Conservation (phyloP, 92 coral and sea anemone species). For the Phenganax marumi region DNA sequence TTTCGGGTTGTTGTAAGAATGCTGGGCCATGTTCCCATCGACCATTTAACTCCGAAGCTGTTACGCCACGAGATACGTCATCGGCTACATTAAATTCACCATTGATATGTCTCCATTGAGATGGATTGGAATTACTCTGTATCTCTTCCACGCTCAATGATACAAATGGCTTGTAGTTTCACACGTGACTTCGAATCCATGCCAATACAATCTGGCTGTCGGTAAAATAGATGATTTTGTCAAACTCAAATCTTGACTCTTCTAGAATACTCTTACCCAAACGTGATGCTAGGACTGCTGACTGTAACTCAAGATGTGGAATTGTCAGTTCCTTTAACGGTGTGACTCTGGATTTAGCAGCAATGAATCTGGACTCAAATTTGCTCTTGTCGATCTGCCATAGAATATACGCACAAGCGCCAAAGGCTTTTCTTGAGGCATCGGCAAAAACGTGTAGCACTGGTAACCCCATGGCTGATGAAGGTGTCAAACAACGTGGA, state of each 20-base stretch:
- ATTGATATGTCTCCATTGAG: not conserved
- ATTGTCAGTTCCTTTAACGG: slow-evolving; percentile 67
- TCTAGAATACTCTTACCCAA: slow-evolving; percentile 32
- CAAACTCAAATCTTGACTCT: slow-evolving; percentile 18
- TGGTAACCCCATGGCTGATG: slow-evolving; percentile 23
- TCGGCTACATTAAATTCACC: not conserved
- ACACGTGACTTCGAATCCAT: slow-evolving; percentile 3
- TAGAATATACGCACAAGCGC: slow-evolving; percentile 53
- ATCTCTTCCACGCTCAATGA: not conserved
- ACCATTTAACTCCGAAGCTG: too few relatives aligned
- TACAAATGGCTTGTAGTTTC: slow-evolving; percentile 12
- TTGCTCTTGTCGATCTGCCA: slow-evolving; percentile 26
- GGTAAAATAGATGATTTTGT: not conserved
- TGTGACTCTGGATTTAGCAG: slow-evolving; percentile 67
- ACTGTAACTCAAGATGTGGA: slow-evolving; percentile 57
- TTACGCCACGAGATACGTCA: too few relatives aligned
- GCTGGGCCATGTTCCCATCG: slow-evolving; percentile 61
- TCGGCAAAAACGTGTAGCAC: slow-evolving; percentile 35
- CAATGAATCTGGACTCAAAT: slow-evolving; percentile 43
- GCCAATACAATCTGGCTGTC: slow-evolving; percentile 5
- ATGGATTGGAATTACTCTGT: not conserved
- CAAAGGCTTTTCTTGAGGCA: slow-evolving; percentile 51
- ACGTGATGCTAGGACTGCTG: slow-evolving; percentile 43
- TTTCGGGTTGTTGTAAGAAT: slow-evolving; percentile 50
- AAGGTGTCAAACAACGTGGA: slow-evolving; percentile 27